Conservation (phyloP, 2,113 vertebrate species). For the Heptranchias perlo region DNA sequence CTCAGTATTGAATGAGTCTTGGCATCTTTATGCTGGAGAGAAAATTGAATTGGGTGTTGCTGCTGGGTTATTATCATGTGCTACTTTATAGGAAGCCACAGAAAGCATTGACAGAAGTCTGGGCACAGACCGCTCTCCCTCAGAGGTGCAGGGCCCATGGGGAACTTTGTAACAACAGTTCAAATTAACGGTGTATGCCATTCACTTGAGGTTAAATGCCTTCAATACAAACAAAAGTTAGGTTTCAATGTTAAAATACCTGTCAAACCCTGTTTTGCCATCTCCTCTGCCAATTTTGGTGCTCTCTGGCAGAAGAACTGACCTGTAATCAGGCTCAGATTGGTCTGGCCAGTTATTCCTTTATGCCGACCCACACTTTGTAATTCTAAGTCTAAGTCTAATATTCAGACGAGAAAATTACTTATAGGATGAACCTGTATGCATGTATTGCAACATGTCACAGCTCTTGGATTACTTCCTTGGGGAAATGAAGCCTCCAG, state of each 20-base stretch:
- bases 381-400: background rate
- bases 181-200: background rate
- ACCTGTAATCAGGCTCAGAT: background rate
- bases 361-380: background rate
- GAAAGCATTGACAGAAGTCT: background rate
- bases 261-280: background rate
- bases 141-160: background rate
- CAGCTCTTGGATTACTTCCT: background rate
- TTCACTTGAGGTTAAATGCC: background rate
- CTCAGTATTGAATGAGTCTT: background rate
- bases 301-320: background rate
- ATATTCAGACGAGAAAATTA: background rate
- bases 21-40: background rate
- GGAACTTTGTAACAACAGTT: background rate
- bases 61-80: too few relatives aligned
- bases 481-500: background rate
- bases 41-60: too few relatives aligned
- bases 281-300: background rate
- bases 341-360: background rate
- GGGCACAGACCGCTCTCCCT: background rate
- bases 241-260: background rate
- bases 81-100: background rate
- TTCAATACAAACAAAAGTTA: background rate
- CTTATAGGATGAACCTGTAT: background rate
- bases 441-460: background rate